Conservation (phyloP, 1,140 invertebrate species). For the Patella vulgata region DNA sequence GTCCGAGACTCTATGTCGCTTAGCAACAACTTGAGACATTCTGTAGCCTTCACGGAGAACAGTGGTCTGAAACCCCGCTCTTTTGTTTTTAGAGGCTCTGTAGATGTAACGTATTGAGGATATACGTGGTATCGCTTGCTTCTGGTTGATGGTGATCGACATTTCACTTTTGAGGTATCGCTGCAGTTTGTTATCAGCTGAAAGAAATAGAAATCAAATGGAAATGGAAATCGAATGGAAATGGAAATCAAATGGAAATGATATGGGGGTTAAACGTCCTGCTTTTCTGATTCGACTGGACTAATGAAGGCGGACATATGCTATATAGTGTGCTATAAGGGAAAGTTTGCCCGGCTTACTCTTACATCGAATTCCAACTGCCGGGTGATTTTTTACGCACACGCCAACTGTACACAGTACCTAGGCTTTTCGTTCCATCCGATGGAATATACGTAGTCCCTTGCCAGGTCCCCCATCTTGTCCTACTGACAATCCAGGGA, state of each 20-base stretch:
- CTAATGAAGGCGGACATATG: neutral
- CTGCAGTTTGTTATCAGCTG: constrained; percentile 19
- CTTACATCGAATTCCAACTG: no score
- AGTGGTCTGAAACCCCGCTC: neutral
- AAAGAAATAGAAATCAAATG: neutral
- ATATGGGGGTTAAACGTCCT: no score
- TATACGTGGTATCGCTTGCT: neutral
- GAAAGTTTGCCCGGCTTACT: no score
- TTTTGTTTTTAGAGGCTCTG: neutral
- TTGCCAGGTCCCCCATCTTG: no score
- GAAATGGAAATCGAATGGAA: neutral
- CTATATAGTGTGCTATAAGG: neutral
- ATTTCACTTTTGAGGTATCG: constrained; percentile 1
- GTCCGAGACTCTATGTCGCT: neutral
- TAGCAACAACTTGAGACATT: constrained; percentile 16
- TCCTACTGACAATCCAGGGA: neutral
- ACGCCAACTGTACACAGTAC: neutral
- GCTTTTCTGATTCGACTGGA: no score
- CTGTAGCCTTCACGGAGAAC: neutral
- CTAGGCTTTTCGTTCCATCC: neutral
- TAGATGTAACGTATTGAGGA: constrained; percentile 6
- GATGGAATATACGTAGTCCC: neutral
- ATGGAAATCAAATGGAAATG: neutral
- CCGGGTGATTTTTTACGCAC: neutral
- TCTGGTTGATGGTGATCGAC: constrained; percentile 12